A percentile compares a stretch with the other conserved stretches of the same genome.
phyloP scores from a whole-genome alignment of 2,113 vertebrate genomes.

The Lagopus muta region DNA sequence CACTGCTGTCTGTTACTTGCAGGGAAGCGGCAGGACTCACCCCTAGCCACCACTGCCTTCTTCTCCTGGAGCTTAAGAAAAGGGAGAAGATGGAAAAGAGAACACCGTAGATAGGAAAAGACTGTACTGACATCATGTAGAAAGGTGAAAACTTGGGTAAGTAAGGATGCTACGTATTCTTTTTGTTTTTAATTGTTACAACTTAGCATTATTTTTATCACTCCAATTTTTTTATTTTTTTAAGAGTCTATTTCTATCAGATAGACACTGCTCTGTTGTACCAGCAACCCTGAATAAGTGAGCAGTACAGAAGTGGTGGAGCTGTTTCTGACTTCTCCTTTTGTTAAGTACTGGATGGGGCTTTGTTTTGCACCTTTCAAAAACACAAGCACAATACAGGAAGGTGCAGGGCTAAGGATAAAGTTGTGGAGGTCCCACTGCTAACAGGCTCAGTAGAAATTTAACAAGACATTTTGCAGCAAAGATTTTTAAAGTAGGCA shows the following conservation, averaged over 20 bases:
- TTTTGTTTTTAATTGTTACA: not conserved
- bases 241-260: not conserved
- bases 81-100: not conserved
- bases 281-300: not conserved
- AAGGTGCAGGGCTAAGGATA: not conserved
- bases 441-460: constrained; percentile 9
- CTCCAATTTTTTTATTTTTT: not conserved
- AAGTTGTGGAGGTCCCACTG: not conserved
- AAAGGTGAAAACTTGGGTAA: not conserved
- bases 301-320: not conserved
- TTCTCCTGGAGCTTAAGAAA: not conserved
- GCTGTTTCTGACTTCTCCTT: not conserved
- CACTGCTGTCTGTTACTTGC: rapidly evolving
- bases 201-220: too few species aligned
- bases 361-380: not conserved
- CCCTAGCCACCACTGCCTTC: not conserved
- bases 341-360: not conserved
- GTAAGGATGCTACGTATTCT: rapidly evolving
- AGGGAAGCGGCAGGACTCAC: not conserved
- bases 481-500: not conserved
- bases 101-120: not conserved
- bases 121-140: not conserved
- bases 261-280: not conserved
- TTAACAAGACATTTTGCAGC: not conserved
- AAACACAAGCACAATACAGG: not conserved